Evolutionary conservation across 2,888 invertebrate genomes (phyloP).

Genomic region (Harpagoxenus sublaevis): DNA sequence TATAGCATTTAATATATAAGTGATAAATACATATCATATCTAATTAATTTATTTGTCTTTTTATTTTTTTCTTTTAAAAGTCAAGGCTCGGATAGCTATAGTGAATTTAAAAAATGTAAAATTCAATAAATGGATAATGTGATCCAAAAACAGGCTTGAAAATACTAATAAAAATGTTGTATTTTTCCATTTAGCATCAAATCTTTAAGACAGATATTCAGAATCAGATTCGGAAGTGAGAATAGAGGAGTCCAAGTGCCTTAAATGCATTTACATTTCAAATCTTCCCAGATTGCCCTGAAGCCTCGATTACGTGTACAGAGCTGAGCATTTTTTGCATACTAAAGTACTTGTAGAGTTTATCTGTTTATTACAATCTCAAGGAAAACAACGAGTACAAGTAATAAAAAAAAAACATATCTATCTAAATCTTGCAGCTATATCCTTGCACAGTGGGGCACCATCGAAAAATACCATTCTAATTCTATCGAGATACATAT

Average conservation of each 20-base stretch:
- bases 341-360: conserved; percentile 41
- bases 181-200: not conserved
- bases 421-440: conserved; percentile 53
- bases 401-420: conserved; percentile 6
- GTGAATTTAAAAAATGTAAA: not conserved
- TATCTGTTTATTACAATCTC: conserved; percentile 8
- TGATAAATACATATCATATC: not conserved
- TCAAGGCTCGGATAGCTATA: not conserved
- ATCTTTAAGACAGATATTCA: not conserved
- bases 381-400: conserved; percentile 25
- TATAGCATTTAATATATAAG: not conserved
- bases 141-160: not conserved
- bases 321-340: conserved; percentile 62
- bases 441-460: conserved; percentile 36
- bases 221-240: not conserved
- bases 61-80: not conserved
- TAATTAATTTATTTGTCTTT: not conserved
- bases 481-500: conserved; percentile 55
- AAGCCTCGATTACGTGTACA: conserved; percentile 52
- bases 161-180: not conserved
- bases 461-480: conserved; percentile 45
- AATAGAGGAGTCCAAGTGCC: not conserved
- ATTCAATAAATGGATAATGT: not conserved
- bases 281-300: conserved; percentile 15
- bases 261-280: not conserved